phyloP scores from a whole-genome alignment of 1,140 invertebrate species.

The Cotesia vestalis region DNA sequence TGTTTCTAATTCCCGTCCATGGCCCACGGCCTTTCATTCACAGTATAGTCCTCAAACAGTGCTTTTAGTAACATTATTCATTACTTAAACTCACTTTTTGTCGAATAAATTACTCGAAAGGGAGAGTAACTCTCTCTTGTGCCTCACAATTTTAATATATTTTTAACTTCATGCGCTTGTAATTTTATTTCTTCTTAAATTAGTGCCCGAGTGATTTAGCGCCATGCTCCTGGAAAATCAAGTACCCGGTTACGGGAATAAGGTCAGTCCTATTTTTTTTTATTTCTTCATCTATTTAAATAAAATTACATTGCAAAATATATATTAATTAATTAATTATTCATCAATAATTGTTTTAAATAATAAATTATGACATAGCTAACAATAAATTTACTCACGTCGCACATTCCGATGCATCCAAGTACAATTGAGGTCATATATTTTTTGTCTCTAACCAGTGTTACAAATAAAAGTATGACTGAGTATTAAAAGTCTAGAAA shows the following conservation, averaged over 20 bases:
- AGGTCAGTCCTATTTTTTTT: background rate
- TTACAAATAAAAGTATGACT: background rate
- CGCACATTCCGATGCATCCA: conserved; percentile 21
- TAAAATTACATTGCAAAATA: background rate
- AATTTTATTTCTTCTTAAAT: background rate
- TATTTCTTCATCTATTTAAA: background rate
- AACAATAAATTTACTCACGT: conserved; percentile 23
- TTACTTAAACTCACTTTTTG: no score
- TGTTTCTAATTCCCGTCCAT: no score
- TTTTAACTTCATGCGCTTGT: background rate
- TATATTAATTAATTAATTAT: background rate
- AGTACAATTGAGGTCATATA: conserved; percentile 13
- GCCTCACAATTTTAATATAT: no score
- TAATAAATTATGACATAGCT: conserved; percentile 2
- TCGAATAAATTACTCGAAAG: no score
- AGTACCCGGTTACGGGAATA: conserved; percentile 17
- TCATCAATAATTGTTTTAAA: background rate
- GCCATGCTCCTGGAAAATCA: conserved; percentile 31
- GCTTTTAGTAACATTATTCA: no score
- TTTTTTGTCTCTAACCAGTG: background rate
- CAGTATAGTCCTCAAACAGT: no score
- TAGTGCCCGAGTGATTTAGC: conserved; percentile 23
- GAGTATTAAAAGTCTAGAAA: no score
- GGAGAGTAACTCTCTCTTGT: no score
- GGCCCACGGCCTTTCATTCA: no score